Conservation (phyloP, 1,140 invertebrate genomes). For the Pseudomyrmex gracilis region DNA sequence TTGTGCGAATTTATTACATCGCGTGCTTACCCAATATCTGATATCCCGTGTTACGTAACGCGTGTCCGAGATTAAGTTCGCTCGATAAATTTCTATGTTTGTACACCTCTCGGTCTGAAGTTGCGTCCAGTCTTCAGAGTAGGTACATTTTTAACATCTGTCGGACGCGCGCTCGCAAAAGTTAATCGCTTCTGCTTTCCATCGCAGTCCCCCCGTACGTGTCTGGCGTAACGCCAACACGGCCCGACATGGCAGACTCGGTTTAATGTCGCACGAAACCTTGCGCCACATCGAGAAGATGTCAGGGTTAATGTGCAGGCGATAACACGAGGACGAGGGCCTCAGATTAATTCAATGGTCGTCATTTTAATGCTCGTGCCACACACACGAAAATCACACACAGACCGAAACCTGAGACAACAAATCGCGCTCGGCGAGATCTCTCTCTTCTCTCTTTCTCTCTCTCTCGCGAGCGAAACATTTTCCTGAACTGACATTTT, state of each 20-base stretch:
- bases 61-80: too few species aligned
- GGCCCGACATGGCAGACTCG: neutral
- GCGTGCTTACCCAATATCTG: neutral
- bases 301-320: neutral
- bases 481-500: neutral
- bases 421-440: neutral
- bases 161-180: neutral
- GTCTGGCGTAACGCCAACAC: conserved; percentile 34
- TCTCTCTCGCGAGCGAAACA: too few species aligned
- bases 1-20: neutral
- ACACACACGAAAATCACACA: neutral
- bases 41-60: neutral
- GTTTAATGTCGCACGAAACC: conserved; percentile 4
- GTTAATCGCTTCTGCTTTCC: conserved; percentile 32
- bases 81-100: neutral
- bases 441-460: too few species aligned
- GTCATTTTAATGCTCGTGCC: neutral
- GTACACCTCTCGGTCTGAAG: neutral
- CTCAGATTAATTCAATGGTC: neutral
- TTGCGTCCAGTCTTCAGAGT: neutral
- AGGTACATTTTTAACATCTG: conserved; percentile 44
- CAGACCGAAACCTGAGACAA: neutral
- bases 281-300: neutral
- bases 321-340: neutral
- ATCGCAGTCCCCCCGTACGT: too few species aligned